Evolutionary conservation across 2,113 vertebrate genomes (phyloP).

Genomic region (Alces alces): DNA sequence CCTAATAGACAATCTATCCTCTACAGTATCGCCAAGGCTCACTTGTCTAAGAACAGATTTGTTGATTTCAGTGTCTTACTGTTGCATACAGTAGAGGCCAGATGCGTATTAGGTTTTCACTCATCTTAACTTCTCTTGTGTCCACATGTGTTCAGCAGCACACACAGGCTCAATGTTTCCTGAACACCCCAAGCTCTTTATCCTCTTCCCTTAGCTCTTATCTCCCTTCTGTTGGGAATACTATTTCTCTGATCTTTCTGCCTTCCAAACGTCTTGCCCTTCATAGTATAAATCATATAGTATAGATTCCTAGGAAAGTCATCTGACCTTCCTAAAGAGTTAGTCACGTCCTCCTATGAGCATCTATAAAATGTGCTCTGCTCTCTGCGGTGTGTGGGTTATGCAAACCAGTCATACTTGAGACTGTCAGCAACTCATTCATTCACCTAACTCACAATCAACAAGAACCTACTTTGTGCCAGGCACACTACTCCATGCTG

Average conservation of each 20-base stretch:
- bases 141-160: neutral
- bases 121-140: neutral
- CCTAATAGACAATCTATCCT: neutral
- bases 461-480: neutral
- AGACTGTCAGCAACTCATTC: neutral
- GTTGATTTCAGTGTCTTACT: neutral
- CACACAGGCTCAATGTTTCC: neutral
- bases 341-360: neutral
- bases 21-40: neutral
- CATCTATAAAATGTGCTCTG: neutral
- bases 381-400: neutral
- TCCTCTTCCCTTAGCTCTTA: neutral
- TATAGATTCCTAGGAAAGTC: neutral
- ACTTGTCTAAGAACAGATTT: neutral
- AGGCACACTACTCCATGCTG: neutral
- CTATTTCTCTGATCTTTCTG: neutral
- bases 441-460: neutral
- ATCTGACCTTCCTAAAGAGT: neutral
- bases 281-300: neutral
- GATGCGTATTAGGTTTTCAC: neutral
- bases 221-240: neutral
- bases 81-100: no score
- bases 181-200: accelerated
- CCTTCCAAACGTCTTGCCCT: neutral
- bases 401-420: neutral